phyloP scores from a whole-genome alignment of 2,113 vertebrate genomes.

The Notarius lentiginosus region DNA sequence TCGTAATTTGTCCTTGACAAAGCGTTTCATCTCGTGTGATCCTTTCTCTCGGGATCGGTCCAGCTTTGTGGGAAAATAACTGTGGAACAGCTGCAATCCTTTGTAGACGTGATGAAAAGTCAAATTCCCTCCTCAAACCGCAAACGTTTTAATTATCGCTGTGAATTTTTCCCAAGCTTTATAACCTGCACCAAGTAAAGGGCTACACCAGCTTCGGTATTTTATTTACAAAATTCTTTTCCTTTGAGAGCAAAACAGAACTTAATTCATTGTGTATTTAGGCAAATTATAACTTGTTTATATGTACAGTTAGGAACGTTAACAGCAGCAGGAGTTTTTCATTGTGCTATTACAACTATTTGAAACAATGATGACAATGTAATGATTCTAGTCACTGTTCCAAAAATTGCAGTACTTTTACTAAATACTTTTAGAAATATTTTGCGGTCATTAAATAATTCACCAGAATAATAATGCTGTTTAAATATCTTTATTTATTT shows the following conservation, averaged over 20 bases:
- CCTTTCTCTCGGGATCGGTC: constrained; percentile 58
- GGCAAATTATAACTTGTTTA: neutral
- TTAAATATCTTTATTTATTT: neutral
- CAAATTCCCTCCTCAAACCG: constrained; percentile 50
- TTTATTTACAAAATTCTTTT: neutral
- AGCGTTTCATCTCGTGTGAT: constrained; percentile 52
- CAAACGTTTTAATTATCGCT: constrained; percentile 54
- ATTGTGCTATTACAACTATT: neutral
- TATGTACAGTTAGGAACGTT: neutral
- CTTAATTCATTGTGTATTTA: neutral
- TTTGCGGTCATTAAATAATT: too few species aligned
- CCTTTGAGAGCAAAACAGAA: neutral
- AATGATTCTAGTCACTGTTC: neutral
- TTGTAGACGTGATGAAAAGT: constrained; percentile 71
- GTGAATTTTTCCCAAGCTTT: constrained; percentile 34
- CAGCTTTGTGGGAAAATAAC: constrained; percentile 70
- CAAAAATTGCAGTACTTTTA: too few species aligned
- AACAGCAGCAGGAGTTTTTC: neutral
- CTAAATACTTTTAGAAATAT: neutral
- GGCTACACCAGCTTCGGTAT: neutral
- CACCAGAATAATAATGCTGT: neutral
- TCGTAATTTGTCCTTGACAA: constrained; percentile 57
- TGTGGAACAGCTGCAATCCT: constrained; percentile 69
- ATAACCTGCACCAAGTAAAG: constrained; percentile 14
- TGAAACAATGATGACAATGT: neutral